Conservation (phyloP, 2,888 invertebrate genomes). For the Lasiommata megera region DNA sequence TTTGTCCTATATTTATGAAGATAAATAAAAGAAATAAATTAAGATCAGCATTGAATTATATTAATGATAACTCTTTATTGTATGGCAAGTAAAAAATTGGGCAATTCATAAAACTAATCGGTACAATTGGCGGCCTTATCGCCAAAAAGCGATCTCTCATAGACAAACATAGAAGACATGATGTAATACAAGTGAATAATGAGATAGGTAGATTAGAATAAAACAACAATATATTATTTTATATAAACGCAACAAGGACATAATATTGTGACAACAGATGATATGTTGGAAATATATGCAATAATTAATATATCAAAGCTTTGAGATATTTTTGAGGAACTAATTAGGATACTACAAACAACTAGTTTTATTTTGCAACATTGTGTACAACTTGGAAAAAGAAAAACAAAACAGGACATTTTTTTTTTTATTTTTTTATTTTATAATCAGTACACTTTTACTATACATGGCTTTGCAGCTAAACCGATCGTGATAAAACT, state of each 20-base stretch:
- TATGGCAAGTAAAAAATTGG: neutral
- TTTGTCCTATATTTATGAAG: too few relatives aligned
- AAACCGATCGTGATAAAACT: too few relatives aligned
- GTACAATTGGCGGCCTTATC: too few relatives aligned
- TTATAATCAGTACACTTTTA: too few relatives aligned
- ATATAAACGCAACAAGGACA: neutral
- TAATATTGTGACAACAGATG: neutral
- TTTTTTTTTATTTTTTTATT: too few relatives aligned
- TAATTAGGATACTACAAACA: too few relatives aligned
- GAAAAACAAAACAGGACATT: too few relatives aligned
- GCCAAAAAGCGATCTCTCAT: too few relatives aligned
- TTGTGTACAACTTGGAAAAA: too few relatives aligned
- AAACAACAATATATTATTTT: neutral
- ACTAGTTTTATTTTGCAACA: too few relatives aligned
- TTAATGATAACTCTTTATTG: slow-evolving; percentile 2
- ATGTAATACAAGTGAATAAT: slow-evolving; percentile 10
- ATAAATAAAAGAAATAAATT: neutral
- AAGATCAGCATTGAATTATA: neutral
- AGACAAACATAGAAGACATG: neutral
- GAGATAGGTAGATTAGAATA: slow-evolving; percentile 3
- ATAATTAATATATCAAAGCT: neutral
- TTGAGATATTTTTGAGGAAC: too few relatives aligned
- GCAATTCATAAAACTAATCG: slow-evolving; percentile 5
- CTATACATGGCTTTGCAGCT: too few relatives aligned
- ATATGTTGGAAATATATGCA: neutral